A percentile compares a stretch with the other conserved stretches of the same genome.
These are phyloP conservation scores for Melanerpes formicivorus DNA, from an alignment of 2,113 vertebrate species.

Conservation along the genomic window DNA sequence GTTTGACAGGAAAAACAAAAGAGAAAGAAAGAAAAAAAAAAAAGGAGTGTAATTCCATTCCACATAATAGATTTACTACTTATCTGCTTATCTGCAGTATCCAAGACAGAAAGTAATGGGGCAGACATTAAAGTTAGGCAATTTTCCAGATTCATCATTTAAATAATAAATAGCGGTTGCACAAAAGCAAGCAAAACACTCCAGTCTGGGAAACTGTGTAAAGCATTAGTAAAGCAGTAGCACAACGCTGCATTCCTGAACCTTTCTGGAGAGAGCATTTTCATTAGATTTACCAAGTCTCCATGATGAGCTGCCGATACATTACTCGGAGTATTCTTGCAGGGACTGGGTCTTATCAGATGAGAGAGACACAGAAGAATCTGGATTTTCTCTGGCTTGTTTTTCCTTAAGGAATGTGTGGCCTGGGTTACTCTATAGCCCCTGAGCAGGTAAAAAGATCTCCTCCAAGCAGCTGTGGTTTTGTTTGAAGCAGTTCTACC, in stretches of 20 bases:
- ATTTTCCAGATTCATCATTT: constrained; percentile 17
- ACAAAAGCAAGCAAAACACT: background rate
- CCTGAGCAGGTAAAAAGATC: constrained; percentile 9
- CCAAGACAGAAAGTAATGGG: background rate
- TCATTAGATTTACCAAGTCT: background rate
- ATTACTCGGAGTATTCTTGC: background rate
- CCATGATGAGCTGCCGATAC: background rate
- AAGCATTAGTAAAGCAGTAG: background rate
- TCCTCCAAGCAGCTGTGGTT: background rate
- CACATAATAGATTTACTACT: background rate
- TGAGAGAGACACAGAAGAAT: background rate
- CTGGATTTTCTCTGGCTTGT: background rate
- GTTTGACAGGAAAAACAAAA: background rate
- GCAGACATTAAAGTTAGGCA: constrained; percentile 16
- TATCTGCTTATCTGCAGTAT: background rate
- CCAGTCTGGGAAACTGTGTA: background rate
- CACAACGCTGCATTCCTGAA: background rate
- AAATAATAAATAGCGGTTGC: constrained; percentile 29
- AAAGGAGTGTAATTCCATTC: background rate
- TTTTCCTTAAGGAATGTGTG: background rate
- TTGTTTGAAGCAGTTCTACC: background rate
- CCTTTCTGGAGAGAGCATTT: background rate
- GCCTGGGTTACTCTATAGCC: background rate
- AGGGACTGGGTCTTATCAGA: background rate
- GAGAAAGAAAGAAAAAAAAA: background rate